Conservation (phyloP, 2,797 vertebrate genomes). For the Takifugu rubripes region DNA sequence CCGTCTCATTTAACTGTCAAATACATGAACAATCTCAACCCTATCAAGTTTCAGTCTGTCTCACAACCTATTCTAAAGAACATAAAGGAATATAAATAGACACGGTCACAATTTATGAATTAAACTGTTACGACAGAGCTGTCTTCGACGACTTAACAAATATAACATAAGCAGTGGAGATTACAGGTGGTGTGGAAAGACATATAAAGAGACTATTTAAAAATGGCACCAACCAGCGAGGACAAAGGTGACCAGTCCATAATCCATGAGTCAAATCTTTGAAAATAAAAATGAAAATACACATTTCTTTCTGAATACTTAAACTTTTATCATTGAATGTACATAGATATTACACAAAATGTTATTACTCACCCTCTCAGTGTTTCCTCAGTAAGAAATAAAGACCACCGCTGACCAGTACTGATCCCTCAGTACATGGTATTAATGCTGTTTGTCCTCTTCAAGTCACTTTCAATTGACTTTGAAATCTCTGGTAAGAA, state of each 20-base stretch:
- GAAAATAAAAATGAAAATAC: not conserved
- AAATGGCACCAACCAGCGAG: conserved; percentile 37
- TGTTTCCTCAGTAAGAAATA: not conserved
- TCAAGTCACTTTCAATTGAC: not conserved
- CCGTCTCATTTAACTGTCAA: not conserved
- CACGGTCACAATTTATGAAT: too few relatives aligned
- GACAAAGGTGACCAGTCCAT: conserved; percentile 10
- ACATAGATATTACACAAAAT: not conserved
- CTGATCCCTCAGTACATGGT: too few relatives aligned
- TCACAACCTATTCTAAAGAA: not conserved
- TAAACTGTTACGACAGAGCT: too few relatives aligned
- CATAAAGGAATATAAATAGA: too few relatives aligned
- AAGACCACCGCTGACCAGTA: too few relatives aligned
- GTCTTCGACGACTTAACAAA: too few relatives aligned
- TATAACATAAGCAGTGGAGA: too few relatives aligned
- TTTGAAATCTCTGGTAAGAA: not conserved
- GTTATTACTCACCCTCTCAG: not conserved
- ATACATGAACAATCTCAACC: not conserved
- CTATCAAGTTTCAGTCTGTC: not conserved
- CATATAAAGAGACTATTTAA: not conserved
- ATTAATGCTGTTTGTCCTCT: not conserved
- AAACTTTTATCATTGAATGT: not conserved
- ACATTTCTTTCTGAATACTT: not conserved
- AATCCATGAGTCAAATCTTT: conserved; percentile 33
- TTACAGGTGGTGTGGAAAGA: not conserved